Evolutionary conservation across 2,888 invertebrate species (phyloP), one percentile per base, ranked within the genome.

Genomic region (Andricus quercusramuli): DNA sequence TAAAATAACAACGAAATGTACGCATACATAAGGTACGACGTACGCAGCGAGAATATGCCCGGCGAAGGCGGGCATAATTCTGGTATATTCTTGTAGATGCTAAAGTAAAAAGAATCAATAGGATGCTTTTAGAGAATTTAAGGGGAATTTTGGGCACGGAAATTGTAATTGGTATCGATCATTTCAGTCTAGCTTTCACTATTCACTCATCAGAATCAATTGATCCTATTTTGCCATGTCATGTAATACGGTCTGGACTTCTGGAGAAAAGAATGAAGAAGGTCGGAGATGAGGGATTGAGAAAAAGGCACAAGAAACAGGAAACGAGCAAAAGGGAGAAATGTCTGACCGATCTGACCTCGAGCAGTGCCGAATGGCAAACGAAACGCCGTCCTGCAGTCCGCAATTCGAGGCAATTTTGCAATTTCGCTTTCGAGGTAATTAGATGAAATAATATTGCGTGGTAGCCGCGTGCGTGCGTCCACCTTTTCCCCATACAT

Each of bases 241-340:
- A 79, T 78, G 77, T 77, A 81, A 79, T 79, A 83, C 81, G 79
- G 82, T 82, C 82, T 80, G 79, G 66, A 62, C 66, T 47, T 82
- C 80, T 80, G 79, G 64, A 62, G 78, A 51, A 77, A 59, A 82
- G 70, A 68, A 65, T 66, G 74, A 32, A 77, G 64, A 66, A 56
- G 65, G 74, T 70, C 25, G 56, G 44, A 64, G 77, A 79, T 62
- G 62, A 80, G 56, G 41, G 51, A 79, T 64, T 65, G 65, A 67
- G 59, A 78, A 78, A 79, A 77, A 59, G 79, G 77, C 56, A 62
- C 41, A 68, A 66, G 65, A 78, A 32, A 70, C 74, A 76, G 77
- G 59, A 41, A 80, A 70, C 76, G 78, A 70, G 20, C 66, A 47
- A 66, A 62, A 80, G 77, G 70, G 78, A 79, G 78, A 22, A 78